A percentile compares a stretch with the other conserved stretches of the same genome.
phyloP scores from a whole-genome alignment of 2,113 vertebrate genomes.

The Gymnogyps californianus region DNA sequence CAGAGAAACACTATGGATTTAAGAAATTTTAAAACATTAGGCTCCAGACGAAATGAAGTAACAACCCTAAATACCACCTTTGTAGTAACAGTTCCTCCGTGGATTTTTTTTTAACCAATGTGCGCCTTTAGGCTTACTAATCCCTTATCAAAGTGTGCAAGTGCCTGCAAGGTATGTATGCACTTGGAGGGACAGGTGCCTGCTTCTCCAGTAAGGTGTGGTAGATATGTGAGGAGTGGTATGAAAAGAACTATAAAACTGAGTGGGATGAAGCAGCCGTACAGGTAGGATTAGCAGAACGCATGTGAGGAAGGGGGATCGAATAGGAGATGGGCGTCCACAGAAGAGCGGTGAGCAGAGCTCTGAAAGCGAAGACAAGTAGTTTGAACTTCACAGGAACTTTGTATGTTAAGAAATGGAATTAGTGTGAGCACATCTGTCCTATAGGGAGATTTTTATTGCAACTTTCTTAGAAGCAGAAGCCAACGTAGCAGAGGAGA shows the following conservation, averaged over 20 bases:
- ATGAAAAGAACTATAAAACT: not conserved
- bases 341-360: not conserved
- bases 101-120: not conserved
- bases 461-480: not conserved
- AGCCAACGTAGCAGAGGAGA: not conserved
- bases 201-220: not conserved
- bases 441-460: not conserved
- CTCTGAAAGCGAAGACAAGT: not conserved
- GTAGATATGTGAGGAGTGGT: not conserved
- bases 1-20: not conserved
- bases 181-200: not conserved
- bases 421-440: not conserved
- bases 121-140: not conserved
- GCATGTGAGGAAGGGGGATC: not conserved
- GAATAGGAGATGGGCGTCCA: not conserved
- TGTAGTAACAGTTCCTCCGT: not conserved
- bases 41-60: constrained; percentile 35
- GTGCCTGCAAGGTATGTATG: not conserved
- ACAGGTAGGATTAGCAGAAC: not conserved
- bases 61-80: not conserved
- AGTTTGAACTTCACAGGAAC: not conserved
- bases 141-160: not conserved
- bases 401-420: not conserved
- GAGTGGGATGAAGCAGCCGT: not conserved
- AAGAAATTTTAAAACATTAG: constrained; percentile 1